Evolutionary conservation across 2,113 vertebrate genomes (phyloP).

Genomic region (Neolamprologus devosi): DNA sequence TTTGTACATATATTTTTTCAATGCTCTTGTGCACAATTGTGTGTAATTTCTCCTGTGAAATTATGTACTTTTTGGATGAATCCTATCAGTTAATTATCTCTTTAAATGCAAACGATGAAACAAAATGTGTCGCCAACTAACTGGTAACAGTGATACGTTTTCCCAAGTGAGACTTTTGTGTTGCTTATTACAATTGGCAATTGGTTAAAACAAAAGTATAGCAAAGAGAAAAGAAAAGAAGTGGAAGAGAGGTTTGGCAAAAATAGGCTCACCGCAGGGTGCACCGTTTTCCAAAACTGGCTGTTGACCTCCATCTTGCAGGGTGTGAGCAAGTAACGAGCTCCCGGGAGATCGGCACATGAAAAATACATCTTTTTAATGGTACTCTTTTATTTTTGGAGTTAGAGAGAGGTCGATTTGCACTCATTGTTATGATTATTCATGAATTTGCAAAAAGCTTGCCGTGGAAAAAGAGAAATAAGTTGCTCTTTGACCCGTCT

Average conservation of each 20-base stretch:
- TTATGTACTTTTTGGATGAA: constrained; percentile 7
- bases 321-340: constrained; percentile 43
- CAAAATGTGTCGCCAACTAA: background rate
- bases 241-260: background rate
- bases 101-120: background rate
- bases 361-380: constrained; percentile 32
- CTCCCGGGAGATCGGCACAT: constrained; percentile 37
- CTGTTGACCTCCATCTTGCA: constrained; percentile 43
- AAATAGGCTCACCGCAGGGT: constrained; percentile 37
- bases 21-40: background rate
- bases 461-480: background rate
- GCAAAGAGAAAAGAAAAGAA: background rate
- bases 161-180: background rate
- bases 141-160: background rate
- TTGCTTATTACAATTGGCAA: background rate
- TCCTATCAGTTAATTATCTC: background rate
- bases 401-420: background rate
- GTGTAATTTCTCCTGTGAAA: constrained; percentile 7
- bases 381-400: constrained; percentile 27
- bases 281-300: constrained; percentile 27
- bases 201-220: background rate
- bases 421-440: background rate
- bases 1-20: background rate
- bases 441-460: constrained; percentile 5
- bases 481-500: constrained; percentile 25